Percentiles rank a stretch among this genome's conserved stretches.
phyloP scores from a whole-genome alignment of 1,140 invertebrate genomes.

The Drosophila sp. region DNA sequence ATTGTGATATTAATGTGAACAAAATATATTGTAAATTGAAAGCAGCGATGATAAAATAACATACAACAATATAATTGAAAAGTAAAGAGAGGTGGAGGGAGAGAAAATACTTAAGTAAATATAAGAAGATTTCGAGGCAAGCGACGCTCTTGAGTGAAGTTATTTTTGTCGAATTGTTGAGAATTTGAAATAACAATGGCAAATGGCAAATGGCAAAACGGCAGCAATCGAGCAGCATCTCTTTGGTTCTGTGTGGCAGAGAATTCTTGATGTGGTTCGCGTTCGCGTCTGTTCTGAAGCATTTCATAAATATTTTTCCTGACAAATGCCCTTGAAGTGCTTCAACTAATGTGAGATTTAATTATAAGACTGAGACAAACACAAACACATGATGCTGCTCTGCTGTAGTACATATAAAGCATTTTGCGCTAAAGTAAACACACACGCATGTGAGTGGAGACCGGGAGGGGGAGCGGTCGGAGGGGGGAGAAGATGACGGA shows the following conservation, averaged over 20 bases:
- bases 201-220: slow-evolving; percentile 13
- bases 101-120: slow-evolving; percentile 1
- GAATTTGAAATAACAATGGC: slow-evolving; percentile 2
- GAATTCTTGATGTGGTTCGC: slow-evolving; percentile 20
- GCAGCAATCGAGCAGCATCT: slow-evolving; percentile 5
- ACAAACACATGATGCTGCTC: slow-evolving; percentile 44
- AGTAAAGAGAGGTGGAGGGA: not conserved
- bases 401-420: slow-evolving; percentile 39
- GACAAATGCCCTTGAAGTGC: slow-evolving; percentile 58
- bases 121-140: slow-evolving; percentile 4
- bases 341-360: slow-evolving; percentile 62
- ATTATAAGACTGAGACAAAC: slow-evolving; percentile 60
- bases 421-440: slow-evolving; percentile 56
- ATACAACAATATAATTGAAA: slow-evolving; percentile 6
- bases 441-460: slow-evolving; percentile 10
- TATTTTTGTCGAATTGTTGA: not conserved
- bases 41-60: not conserved
- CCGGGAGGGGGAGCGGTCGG: slow-evolving; percentile 1
- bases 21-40: not conserved
- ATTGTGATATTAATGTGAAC: no score
- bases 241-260: slow-evolving; percentile 7
- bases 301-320: slow-evolving; percentile 64
- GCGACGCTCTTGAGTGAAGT: not conserved
- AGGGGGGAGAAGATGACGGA: no score
- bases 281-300: slow-evolving; percentile 19